phyloP scores from a whole-genome alignment of 2,113 vertebrate genomes.

The Zosterops pallidus region DNA sequence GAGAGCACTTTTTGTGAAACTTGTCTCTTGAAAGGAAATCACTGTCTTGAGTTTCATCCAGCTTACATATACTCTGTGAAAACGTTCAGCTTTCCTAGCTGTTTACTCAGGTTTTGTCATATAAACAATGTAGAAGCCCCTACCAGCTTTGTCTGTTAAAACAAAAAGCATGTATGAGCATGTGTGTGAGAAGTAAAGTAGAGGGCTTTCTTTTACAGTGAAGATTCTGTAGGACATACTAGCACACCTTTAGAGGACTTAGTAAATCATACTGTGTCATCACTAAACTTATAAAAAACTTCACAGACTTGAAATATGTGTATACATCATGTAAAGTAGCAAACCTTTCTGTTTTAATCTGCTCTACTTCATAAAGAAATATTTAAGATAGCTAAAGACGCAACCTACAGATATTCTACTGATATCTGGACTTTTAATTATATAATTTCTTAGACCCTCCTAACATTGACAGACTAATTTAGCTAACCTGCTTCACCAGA shows the following conservation, averaged over 20 bases:
- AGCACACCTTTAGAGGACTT: neutral
- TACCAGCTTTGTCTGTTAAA: neutral
- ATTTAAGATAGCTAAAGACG: neutral
- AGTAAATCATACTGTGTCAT: neutral
- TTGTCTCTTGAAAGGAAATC: neutral
- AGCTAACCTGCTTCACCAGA: neutral
- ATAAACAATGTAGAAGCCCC: neutral
- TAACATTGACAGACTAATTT: neutral
- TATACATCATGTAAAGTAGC: neutral
- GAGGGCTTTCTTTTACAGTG: neutral
- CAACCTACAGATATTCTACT: neutral
- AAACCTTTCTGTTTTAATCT: neutral
- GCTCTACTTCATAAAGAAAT: neutral
- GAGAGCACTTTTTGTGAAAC: neutral
- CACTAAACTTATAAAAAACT: neutral
- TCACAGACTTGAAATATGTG: neutral
- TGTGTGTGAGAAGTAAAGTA: neutral
- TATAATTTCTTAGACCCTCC: neutral
- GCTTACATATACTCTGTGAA: accelerated
- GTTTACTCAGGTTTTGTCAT: neutral
- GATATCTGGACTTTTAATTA: neutral
- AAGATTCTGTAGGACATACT: neutral
- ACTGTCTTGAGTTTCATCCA: neutral
- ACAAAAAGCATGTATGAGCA: neutral
- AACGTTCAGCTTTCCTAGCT: neutral